Base-by-base conservation (phyloP, 2,797 vertebrate species). In the Pseudopleuronectes americanus region DNA sequence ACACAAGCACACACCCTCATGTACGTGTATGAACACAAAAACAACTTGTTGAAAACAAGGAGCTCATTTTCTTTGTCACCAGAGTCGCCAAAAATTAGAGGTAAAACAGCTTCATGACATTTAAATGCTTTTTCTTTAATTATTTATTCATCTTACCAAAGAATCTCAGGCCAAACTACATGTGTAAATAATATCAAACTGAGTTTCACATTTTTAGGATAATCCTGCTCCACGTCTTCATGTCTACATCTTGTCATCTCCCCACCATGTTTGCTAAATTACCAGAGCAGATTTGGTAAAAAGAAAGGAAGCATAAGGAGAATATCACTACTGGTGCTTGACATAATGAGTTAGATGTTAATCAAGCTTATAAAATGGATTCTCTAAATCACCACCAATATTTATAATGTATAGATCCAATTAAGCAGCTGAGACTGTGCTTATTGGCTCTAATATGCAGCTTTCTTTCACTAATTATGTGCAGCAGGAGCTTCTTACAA, bases 21-120 rank as follows among this genome's bases (percentile, higher is more conserved):
- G 41, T 12, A 59, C 66, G 21, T 36, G 16, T 13, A 57, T 59
- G 52, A 41, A 36, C 51, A 24, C 38, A 56, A 4, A 2, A 16
- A 41, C 64, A 68, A 53, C 1, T 8, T 10, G 64, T n/a, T 68
- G 48, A 64, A 75, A 38, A 58, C 49, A 54, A 8, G 0, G 6
- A 16, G 61, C 43, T 24, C 3, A 22, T 68, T 81, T 55, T 61
- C 47, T 85, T 76, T 84, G 71, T 76, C 77, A 68, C 52, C 9
- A 80, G 38, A 41, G 31, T 7, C 12, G 66, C 3, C 26, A 22
- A 45, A 53, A 36, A 49, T 26, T 6, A 13, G 8, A 10, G 3
- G 31, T n/a, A n/a, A n/a, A n/a, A n/a, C n/a, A n/a, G n/a, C 9
- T 12, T 1, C 17, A 28, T 45, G 28, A 63, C 14, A 19, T 8